A percentile compares a stretch with the other conserved stretches of the same genome.
phyloP scores from a whole-genome alignment of 2,888 invertebrate species.

The Terebella lapidaria region DNA sequence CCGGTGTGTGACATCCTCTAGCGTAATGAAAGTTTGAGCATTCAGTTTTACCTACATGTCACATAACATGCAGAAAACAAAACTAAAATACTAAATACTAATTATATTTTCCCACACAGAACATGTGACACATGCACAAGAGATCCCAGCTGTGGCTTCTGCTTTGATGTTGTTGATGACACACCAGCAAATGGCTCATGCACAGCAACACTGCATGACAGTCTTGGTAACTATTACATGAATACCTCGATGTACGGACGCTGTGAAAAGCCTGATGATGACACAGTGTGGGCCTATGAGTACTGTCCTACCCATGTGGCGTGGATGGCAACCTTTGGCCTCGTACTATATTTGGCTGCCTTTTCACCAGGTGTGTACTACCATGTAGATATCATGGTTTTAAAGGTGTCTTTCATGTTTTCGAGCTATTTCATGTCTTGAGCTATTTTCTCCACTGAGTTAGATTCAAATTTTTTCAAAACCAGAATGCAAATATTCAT shows the following conservation, averaged over 20 bases:
- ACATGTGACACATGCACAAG: slow-evolving; percentile 55
- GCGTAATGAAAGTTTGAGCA: too few relatives aligned
- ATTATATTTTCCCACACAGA: slow-evolving; percentile 24
- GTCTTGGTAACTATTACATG: too few relatives aligned
- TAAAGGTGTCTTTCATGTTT: too few relatives aligned
- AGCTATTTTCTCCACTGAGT: too few relatives aligned
- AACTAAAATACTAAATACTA: neutral
- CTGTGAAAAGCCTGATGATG: slow-evolving; percentile 32
- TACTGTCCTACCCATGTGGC: slow-evolving; percentile 51
- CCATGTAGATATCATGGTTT: too few relatives aligned
- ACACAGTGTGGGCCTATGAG: slow-evolving; percentile 49
- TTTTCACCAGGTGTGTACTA: slow-evolving; percentile 52
- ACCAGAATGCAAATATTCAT: too few relatives aligned
- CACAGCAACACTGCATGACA: slow-evolving; percentile 39
- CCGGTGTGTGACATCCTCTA: too few relatives aligned
- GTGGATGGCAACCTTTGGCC: slow-evolving; percentile 50
- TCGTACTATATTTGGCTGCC: slow-evolving; percentile 51
- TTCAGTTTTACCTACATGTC: too few relatives aligned
- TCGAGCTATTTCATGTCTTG: too few relatives aligned
- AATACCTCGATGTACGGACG: too few relatives aligned
- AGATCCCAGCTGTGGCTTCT: slow-evolving; percentile 56
- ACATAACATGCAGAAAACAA: too few relatives aligned
- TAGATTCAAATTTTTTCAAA: too few relatives aligned
- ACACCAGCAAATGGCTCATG: slow-evolving; percentile 47
- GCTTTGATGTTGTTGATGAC: slow-evolving; percentile 39